Percentiles rank a stretch among this genome's conserved stretches.
These are phyloP conservation scores for Micronisus gabar DNA, from an alignment of 2,113 vertebrate species.

Conservation along the genomic window DNA sequence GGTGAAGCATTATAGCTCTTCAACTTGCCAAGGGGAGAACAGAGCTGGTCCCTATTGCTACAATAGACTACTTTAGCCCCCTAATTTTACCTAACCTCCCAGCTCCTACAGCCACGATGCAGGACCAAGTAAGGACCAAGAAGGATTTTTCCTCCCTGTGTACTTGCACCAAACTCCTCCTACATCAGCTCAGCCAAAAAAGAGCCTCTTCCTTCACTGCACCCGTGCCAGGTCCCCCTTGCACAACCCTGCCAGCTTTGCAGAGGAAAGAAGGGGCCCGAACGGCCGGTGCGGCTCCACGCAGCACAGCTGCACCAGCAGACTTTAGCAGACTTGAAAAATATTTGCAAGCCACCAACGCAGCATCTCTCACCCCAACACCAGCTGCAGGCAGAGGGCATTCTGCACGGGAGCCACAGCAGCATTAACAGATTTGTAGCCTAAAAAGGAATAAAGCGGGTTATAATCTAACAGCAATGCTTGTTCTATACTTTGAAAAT, in stretches of 20 bases:
- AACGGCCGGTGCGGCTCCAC: rapidly evolving
- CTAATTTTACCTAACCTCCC: not conserved
- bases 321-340: not conserved
- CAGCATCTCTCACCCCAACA: not conserved
- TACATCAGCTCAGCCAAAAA: not conserved
- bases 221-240: not conserved
- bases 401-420: not conserved
- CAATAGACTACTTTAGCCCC: rapidly evolving
- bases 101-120: not conserved
- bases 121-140: not conserved
- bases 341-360: not conserved
- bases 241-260: not conserved
- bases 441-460: not conserved
- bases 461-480: not conserved
- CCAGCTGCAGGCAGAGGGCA: not conserved
- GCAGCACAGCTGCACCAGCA: not conserved
- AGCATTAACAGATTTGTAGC: not conserved
- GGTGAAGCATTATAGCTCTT: not conserved
- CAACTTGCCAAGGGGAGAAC: rapidly evolving
- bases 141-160: not conserved
- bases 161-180: not conserved
- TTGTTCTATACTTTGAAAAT: not conserved
- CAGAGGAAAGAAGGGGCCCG: not conserved
- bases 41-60: not conserved
- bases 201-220: not conserved